Percentiles rank a stretch among this genome's conserved stretches.
Conservation (phyloP, 2,888 invertebrate species). For the Acronicta alni region DNA sequence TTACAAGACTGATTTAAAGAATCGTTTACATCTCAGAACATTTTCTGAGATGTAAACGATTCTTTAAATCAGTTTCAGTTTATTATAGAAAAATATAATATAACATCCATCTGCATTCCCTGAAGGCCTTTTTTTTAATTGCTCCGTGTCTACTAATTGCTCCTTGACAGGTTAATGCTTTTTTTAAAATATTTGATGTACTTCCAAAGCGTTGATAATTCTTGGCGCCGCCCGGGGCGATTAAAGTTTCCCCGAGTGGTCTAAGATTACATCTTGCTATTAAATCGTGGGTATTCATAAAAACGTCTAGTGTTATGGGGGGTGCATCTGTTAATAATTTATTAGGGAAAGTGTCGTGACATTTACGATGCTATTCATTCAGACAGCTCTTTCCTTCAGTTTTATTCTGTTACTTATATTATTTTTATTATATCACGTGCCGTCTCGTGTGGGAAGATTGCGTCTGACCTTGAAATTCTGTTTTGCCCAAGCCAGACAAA, state of each 20-base stretch:
- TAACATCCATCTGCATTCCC: too few relatives aligned
- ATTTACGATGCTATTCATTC: slow-evolving; percentile 34
- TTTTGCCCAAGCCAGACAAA: too few relatives aligned
- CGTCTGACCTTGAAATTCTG: too few relatives aligned
- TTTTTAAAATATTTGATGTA: too few relatives aligned
- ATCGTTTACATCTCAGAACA: not conserved
- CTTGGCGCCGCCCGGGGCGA: too few relatives aligned
- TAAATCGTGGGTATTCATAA: slow-evolving; percentile 27
- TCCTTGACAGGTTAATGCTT: too few relatives aligned
- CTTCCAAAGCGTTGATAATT: too few relatives aligned
- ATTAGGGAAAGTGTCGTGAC: slow-evolving; percentile 33
- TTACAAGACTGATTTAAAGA: not conserved
- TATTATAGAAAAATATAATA: too few relatives aligned
- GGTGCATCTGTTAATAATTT: slow-evolving; percentile 41
- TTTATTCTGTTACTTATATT: slow-evolving; percentile 19
- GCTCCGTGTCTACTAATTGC: too few relatives aligned
- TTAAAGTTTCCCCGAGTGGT: too few relatives aligned
- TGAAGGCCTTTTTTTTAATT: too few relatives aligned
- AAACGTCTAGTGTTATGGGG: slow-evolving; percentile 12
- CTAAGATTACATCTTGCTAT: slow-evolving; percentile 15
- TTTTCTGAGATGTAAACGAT: too few relatives aligned
- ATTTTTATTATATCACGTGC: slow-evolving; percentile 12
- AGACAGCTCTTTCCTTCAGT: slow-evolving; percentile 36
- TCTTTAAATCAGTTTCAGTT: not conserved
- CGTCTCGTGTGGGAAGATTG: slow-evolving; percentile 2